Evolutionary conservation across 1,140 invertebrate species (phyloP), one percentile per base, ranked within the genome.

Genomic region (Drosophila elegans): DNA sequence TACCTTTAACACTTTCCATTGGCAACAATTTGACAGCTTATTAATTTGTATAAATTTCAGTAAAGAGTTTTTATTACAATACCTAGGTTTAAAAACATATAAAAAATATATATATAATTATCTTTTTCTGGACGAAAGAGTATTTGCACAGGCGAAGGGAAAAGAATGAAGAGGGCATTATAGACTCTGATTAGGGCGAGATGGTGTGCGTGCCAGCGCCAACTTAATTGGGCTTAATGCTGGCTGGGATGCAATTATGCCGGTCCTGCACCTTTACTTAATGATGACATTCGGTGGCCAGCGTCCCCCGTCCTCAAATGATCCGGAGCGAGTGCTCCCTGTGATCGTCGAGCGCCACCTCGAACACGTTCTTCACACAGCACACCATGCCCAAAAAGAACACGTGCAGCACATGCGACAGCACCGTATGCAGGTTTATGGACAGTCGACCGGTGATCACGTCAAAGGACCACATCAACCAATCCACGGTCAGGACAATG

Each of bases 181-280:
- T n/a, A n/a, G 27, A 57, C 56, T 72, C 68, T 72, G 68, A 72
- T 72, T 72, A 72, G 52, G 45, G 69, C 16, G 21, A 54, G 13
- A 10, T 34, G 36, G 53, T 42, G 69, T 74, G 71, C 59, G 69
- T 74, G 71, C 51, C 39, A 59, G 41, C 55, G 53, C 29, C 46
- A 38, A 56, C 41, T 59, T 75, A 76, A 76, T 76, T 76, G 73
- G 66, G 54, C 72, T 76, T 76, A 76, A 76, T 75, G 73, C 72
- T 59, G 52, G 72, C 27, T 42, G 42, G n/a, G 56, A 6, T 66
- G 48, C 72, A 74, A 74, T 74, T 74, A 74, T 54, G 51, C 59
- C 36, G 72, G 57, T 21, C 55, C 72, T 76, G 61, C 73, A 76
- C 73, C 73, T 76, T 76, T 76, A 71, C n/a, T 76, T 76, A 76